Evolutionary conservation across 2,797 vertebrate genomes (phyloP), one percentile per base, ranked within the genome.

Genomic region (Anableps anableps): DNA sequence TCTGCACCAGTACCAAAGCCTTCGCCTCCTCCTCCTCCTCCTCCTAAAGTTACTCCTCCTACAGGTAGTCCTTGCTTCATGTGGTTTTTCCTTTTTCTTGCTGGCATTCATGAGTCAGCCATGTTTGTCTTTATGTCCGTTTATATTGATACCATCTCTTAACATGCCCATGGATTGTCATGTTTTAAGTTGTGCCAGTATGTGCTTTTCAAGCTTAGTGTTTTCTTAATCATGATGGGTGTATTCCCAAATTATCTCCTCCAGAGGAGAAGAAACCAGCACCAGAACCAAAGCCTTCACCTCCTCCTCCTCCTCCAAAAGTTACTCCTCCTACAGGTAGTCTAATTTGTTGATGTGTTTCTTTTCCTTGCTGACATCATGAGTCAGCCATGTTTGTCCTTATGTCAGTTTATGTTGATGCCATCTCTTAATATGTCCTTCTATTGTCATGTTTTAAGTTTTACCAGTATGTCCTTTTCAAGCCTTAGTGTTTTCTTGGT

Each of bases 181-280:
- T 5, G 4, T 31, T 29, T 60, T 29, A 11, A 29, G 55, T 29
- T 60, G 55, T 60, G 55, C n/a, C n/a, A n/a, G 26, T 13, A 31
- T 13, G 0, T 31, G n/a, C 13, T 45, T 77, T 81, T 26, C n/a
- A 76, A 78, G 75, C 38, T 21, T 70, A 21, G 74, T 83, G 10
- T 75, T 80, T 50, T 83, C 70, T 86, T 83, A 58, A 41, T 85
- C 50, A 4, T 93, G 51, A 90, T 89, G 76, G 31, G 64, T 89
- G 88, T 91, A 74, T 91, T 79, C 75, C 21, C 36, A 41, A 68
- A 94, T 90, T 81, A 2, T 83, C 81, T 80, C 74, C 81, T 74
- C 68, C 58, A 78, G 62, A 66, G 1, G 64, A 68, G 19, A 68
- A 68, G 36, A 68, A 68, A 41, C 34, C 64, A 23, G 62, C 34